A percentile compares a stretch with the other conserved stretches of the same genome.
These are phyloP conservation scores for Platypus cylindrus DNA, from an alignment of 2,888 invertebrate species.

Conservation along the genomic window DNA sequence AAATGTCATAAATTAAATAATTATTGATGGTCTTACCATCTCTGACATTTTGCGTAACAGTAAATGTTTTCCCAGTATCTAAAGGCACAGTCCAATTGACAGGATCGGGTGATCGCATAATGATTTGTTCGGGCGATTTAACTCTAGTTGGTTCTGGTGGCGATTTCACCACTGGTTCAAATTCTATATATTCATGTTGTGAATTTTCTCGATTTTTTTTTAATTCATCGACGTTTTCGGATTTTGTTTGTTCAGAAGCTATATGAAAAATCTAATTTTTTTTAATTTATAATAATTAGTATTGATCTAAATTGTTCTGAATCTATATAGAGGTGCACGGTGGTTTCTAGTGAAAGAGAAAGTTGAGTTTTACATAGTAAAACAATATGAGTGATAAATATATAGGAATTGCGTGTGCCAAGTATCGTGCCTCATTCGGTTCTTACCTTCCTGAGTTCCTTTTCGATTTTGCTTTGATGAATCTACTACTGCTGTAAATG, in stretches of 20 bases:
- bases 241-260: constrained; percentile 29
- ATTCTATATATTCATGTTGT: constrained; percentile 32
- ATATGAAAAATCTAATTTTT: constrained; percentile 6
- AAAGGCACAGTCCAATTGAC: constrained; percentile 92
- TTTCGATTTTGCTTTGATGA: constrained; percentile 29
- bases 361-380: constrained; percentile 1
- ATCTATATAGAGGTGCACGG: no score
- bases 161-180: constrained; percentile 73
- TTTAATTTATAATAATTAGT: neutral
- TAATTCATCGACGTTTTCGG: constrained; percentile 17
- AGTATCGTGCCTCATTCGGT: constrained; percentile 27
- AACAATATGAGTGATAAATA: neutral
- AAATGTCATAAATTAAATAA: no score
- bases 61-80: constrained; percentile 87
- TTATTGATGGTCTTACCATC: constrained; percentile 52
- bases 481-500: constrained; percentile 28
- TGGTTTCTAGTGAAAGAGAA: no score
- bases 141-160: constrained; percentile 88
- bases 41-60: constrained; percentile 83
- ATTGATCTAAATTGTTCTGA: neutral
- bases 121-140: constrained; percentile 84
- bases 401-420: constrained; percentile 33
- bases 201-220: constrained; percentile 36
- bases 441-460: constrained; percentile 33
- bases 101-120: constrained; percentile 86